A percentile compares a stretch with the other conserved stretches of the same genome.
Evolutionary conservation across 2,113 vertebrate genomes (phyloP).

Genomic region (Alouatta palliata): DNA sequence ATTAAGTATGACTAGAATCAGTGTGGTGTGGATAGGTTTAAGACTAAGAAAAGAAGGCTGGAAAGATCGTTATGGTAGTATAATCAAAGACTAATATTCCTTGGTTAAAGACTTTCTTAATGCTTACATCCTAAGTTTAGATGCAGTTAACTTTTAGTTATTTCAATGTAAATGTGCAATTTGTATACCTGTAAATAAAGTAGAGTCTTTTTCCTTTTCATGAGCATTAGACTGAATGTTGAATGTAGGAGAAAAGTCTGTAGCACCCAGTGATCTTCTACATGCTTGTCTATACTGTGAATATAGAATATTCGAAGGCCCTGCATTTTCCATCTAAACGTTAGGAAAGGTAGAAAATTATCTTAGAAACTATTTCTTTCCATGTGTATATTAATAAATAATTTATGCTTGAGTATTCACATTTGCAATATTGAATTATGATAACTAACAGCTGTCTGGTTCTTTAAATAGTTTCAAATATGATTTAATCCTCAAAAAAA

Average conservation of each 20-base stretch:
- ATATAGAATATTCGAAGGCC: neutral
- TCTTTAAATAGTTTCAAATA: constrained; percentile 26
- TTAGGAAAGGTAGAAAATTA: neutral
- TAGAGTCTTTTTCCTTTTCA: neutral
- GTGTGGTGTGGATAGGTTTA: neutral
- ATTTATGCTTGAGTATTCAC: neutral
- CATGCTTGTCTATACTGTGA: neutral
- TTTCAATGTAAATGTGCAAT: neutral
- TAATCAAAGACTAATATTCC: neutral
- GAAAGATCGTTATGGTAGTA: neutral
- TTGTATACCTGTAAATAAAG: constrained; percentile 46
- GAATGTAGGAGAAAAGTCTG: neutral
- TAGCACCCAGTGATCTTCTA: neutral
- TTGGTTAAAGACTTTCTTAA: constrained; percentile 18
- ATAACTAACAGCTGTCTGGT: neutral
- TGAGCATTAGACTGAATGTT: neutral
- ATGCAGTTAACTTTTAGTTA: constrained; percentile 2
- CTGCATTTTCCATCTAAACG: constrained; percentile 31
- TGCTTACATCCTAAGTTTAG: neutral
- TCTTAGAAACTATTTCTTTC: constrained; percentile 42
- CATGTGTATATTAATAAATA: neutral
- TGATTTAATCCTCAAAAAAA: neutral
- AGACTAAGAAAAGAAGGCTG: neutral
- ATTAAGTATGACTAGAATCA: neutral
- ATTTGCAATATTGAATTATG: neutral